Base-by-base conservation (phyloP, 2,113 vertebrate species). In the Athene cunicularia region DNA sequence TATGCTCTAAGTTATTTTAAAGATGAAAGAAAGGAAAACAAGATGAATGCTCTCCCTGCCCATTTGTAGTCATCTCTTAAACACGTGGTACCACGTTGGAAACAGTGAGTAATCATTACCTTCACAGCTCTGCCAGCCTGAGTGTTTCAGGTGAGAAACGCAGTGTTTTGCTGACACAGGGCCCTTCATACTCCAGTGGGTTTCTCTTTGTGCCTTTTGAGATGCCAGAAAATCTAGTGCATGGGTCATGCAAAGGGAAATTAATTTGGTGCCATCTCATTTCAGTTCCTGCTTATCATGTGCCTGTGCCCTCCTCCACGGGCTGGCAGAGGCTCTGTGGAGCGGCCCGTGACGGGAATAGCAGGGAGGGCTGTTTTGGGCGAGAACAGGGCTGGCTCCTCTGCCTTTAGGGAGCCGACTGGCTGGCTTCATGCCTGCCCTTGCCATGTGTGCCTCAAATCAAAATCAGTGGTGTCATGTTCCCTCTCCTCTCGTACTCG, bases 221-320 rank as follows among this genome's bases (percentile, higher is more conserved):
- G 73, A 56, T 72, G 77, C 90, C 90, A 94, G 85, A 67, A 94
- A 82, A 95, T 95, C 53, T 82, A 52, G 87, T 60, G 58, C 90
- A 83, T 45, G 86, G 92, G 81, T 97, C 92, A 76, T 2, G 5
- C 66, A 75, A 79, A 82, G 92, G 81, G 90, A 96, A 94, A 93
- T 73, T 63, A 47, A 80, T 66, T 86, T 7, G 16, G 79, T 95
- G 87, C 81, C 87, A 83, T 94, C 77, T 91, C 27, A 0, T 97
- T 96, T 94, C 55, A 39, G 41, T 86, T 85, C 81, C 47, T 16
- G 15, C 87, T 96, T 90, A 90, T 97, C 96, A 32, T 37, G 79
- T 86, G 86, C 84, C 70, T 52, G 43, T 90, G 73, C 81, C 53
- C 86, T 94, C 72, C 62, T 79, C 28, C 5, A 9, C 0, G 13